phyloP scores from a whole-genome alignment of 2,113 vertebrate genomes.

The Cottus gobio region DNA sequence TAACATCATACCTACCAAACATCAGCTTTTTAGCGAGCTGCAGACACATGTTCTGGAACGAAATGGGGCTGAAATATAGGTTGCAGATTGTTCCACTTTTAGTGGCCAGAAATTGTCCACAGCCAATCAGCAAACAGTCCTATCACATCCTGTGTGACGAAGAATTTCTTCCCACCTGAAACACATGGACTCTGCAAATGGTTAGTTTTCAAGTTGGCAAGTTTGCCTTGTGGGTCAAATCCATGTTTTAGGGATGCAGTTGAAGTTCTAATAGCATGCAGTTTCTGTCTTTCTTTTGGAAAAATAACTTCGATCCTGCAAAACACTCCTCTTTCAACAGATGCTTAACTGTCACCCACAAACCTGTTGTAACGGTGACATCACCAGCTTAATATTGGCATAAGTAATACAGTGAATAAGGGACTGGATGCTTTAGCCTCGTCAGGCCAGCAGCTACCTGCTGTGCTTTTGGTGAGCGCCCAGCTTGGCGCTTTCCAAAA shows the following conservation, averaged over 20 bases:
- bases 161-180: not conserved
- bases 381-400: not conserved
- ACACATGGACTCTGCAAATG: not conserved
- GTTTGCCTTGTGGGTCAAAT: too few relatives aligned
- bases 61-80: not conserved
- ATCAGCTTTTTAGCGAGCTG: not conserved
- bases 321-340: not conserved
- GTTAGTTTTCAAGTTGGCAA: too few relatives aligned
- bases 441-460: slow-evolving; percentile 40
- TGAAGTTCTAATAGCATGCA: too few relatives aligned
- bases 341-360: not conserved
- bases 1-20: not conserved
- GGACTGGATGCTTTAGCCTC: slow-evolving; percentile 18
- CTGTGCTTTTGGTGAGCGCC: slow-evolving; percentile 46
- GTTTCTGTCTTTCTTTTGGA: too few relatives aligned
- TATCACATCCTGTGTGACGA: not conserved
- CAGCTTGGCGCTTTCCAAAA: slow-evolving; percentile 38
- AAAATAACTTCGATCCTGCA: not conserved
- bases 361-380: slow-evolving; percentile 10
- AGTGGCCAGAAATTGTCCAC: not conserved
- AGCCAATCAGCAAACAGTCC: not conserved
- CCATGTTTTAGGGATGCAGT: too few relatives aligned
- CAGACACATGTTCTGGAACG: not conserved
- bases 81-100: not conserved
- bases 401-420: slow-evolving; percentile 17